Evolutionary conservation across 2,113 vertebrate genomes (phyloP), one percentile per base, ranked within the genome.

Genomic region (Ptilorrhoa leucosticta): DNA sequence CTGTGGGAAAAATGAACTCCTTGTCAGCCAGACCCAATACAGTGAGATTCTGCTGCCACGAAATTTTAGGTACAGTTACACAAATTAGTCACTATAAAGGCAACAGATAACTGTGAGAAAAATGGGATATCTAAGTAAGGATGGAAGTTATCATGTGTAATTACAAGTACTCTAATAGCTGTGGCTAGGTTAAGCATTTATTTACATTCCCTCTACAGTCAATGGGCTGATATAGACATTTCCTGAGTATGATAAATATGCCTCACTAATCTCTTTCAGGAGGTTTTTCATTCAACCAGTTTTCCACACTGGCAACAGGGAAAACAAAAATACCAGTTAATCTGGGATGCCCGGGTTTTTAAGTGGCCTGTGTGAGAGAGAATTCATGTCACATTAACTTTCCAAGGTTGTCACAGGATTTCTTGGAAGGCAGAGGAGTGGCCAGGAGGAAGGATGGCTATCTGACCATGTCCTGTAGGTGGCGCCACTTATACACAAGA

Each of bases 401-500:
- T 42, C 9, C 11, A 50, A 56, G 19, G 21, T 44, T 61, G 10
- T 26, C 50, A 23, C 28, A 45, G 18, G 33, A 64, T 85, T 73
- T 75, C 33, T 33, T 40, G 30, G 68, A 37, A 53, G 20, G 22
- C 44, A 19, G 51, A 39, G n/a, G 23, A 89, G 40, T 33, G 61
- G 12, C 58, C 45, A 54, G 33, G 48, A 73, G 28, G 39, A 78
- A 64, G 35, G 15, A 22, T 56, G 30, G 20, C 30, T 89, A 76
- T 17, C 50, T 83, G 2, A 66, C 61, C 64, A 7, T 7, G 22
- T 44, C 10, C 84, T 82, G 76, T 53, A 96, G 94, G 23, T 94
- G 93, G 79, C 84, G 91, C 84, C 53, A 54, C 58, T 84, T 83
- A 73, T 81, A 84, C 69, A 79, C 15, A 31, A 33, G 48, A 86